A percentile compares a stretch with the other conserved stretches of the same genome.
Conservation (phyloP, 1,140 invertebrate genomes). For the Eueides isabella region DNA sequence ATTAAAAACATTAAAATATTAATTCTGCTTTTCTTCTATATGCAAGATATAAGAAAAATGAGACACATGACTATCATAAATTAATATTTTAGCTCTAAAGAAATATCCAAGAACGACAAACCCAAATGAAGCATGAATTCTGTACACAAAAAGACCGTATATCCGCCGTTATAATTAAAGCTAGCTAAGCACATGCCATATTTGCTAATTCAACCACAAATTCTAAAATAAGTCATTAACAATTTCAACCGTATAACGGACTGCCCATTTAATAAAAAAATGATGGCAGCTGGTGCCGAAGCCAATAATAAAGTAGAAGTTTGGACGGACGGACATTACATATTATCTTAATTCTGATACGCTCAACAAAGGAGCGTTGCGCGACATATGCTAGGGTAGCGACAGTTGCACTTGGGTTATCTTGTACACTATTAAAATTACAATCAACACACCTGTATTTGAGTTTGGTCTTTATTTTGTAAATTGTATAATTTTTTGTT, state of each 20-base stretch:
- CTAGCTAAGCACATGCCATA: neutral
- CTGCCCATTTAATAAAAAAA: slow-evolving; percentile 65
- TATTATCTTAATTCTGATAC: slow-evolving; percentile 80
- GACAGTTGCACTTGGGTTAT: slow-evolving; percentile 29
- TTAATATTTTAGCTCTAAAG: too few relatives aligned
- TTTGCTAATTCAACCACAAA: slow-evolving; percentile 4
- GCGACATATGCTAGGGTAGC: slow-evolving; percentile 62
- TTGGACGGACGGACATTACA: slow-evolving; percentile 66
- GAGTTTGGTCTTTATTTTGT: neutral
- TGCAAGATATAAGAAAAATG: neutral
- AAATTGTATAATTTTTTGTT: neutral
- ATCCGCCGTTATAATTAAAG: neutral
- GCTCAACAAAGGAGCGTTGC: slow-evolving; percentile 75
- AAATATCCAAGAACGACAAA: too few relatives aligned
- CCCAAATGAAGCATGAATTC: too few relatives aligned
- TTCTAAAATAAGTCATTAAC: slow-evolving; percentile 64
- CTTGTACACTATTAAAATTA: slow-evolving; percentile 11
- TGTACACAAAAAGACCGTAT: neutral
- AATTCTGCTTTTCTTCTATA: neutral
- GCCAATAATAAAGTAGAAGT: slow-evolving; percentile 73
- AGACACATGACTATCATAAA: neutral
- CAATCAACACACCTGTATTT: slow-evolving; percentile 20
- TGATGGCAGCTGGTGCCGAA: slow-evolving; percentile 63
- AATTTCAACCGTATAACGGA: slow-evolving; percentile 68
- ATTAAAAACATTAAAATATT: too few relatives aligned